phyloP scores from a whole-genome alignment of 1,140 invertebrate species.

The Euura lappo region DNA sequence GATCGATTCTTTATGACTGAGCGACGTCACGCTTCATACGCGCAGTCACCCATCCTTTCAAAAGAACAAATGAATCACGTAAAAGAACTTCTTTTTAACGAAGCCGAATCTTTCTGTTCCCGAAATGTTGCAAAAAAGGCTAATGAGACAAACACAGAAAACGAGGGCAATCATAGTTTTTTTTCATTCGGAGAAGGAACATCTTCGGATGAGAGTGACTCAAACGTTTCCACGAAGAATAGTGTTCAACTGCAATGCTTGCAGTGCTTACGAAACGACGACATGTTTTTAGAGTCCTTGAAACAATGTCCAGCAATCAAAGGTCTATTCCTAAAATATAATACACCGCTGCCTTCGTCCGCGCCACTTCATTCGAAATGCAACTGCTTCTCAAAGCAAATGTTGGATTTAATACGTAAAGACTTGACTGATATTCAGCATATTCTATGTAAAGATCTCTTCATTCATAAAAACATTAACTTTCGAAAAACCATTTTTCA shows the following conservation, averaged over 20 bases:
- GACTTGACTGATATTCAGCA: background rate
- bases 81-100: too few species aligned
- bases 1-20: constrained; percentile 3
- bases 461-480: background rate
- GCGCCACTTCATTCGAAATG: constrained; percentile 8
- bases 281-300: constrained; percentile 14
- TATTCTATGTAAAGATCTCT: background rate
- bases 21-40: background rate
- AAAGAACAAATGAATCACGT: too few species aligned
- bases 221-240: constrained; percentile 16
- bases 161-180: too few species aligned
- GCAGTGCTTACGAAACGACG: constrained; percentile 17
- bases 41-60: background rate
- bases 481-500: background rate
- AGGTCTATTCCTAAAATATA: constrained; percentile 22
- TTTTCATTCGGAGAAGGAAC: too few species aligned
- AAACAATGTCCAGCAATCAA: constrained; percentile 15
- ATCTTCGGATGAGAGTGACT: background rate
- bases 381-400: background rate
- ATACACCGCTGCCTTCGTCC: constrained; percentile 21
- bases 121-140: too few species aligned
- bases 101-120: too few species aligned
- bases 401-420: background rate
- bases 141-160: too few species aligned
- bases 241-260: constrained; percentile 20